phyloP scores from a whole-genome alignment of 1,140 invertebrate genomes.

The Holcopasites calliopsidis region DNA sequence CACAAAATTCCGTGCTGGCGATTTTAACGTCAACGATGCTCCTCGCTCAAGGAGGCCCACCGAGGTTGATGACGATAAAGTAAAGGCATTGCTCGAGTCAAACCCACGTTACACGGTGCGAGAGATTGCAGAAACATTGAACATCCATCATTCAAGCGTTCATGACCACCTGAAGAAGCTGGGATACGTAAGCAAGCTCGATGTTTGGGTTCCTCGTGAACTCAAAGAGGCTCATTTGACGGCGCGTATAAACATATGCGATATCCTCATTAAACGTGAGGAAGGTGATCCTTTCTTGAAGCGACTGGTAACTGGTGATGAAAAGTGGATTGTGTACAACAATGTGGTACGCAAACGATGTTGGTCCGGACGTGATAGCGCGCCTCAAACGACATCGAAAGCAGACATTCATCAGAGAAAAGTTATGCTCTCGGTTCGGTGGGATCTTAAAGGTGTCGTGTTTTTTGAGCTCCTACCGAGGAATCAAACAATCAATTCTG shows the following conservation, averaged over 20 bases:
- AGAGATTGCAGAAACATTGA: slow-evolving; percentile 16
- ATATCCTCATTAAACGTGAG: not conserved
- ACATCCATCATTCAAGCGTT: not conserved
- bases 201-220: slow-evolving; percentile 2
- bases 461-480: slow-evolving; percentile 55
- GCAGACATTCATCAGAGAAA: slow-evolving; percentile 22
- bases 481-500: slow-evolving; percentile 55
- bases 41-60: too few species aligned
- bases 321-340: not conserved
- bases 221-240: slow-evolving; percentile 9
- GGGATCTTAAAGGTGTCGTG: slow-evolving; percentile 44
- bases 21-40: too few species aligned
- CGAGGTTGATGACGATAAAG: too few species aligned
- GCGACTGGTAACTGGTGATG: not conserved
- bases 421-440: slow-evolving; percentile 41
- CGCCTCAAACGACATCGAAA: slow-evolving; percentile 8
- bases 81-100: too few species aligned
- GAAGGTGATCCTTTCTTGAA: not conserved
- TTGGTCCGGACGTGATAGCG: not conserved
- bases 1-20: too few species aligned
- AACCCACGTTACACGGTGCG: too few species aligned
- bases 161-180: not conserved
- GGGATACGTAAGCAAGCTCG: not conserved
- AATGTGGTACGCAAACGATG: not conserved
- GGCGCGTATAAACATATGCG: not conserved